phyloP scores from a whole-genome alignment of 30 jellyfish, hydroid and myxozoan species.

The Cassiopea andromeda region DNA sequence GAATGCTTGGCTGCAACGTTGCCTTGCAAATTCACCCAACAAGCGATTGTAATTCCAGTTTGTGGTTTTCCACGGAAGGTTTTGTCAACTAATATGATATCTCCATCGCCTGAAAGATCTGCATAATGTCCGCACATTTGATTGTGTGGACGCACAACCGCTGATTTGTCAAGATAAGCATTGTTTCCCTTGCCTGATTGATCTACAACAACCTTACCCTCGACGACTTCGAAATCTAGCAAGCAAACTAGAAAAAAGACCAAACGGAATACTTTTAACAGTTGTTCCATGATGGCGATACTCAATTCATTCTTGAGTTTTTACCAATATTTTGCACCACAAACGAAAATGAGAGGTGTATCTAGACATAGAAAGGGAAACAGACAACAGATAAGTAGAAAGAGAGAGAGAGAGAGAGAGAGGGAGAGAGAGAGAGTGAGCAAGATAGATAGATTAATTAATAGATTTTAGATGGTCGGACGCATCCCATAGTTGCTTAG shows the following conservation, averaged over 20 bases:
- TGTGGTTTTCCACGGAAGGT: slow-evolving; percentile 95
- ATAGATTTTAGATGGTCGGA: too few species aligned
- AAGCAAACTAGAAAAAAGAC: slow-evolving; percentile 72
- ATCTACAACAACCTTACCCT: slow-evolving; percentile 80
- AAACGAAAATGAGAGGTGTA: too few species aligned
- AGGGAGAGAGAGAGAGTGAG: too few species aligned
- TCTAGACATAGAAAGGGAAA: too few species aligned
- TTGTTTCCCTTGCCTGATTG: slow-evolving; percentile 95
- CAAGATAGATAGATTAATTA: too few species aligned
- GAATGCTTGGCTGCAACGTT: slow-evolving; percentile 79
- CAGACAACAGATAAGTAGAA: too few species aligned
- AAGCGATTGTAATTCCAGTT: slow-evolving; percentile 94
- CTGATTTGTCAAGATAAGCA: slow-evolving; percentile 79
- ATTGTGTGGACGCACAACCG: slow-evolving; percentile 79
- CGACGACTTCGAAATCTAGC: slow-evolving; percentile 89
- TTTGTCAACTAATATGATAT: slow-evolving; percentile 71
- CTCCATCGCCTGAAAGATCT: slow-evolving; percentile 92
- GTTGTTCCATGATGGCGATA: too few species aligned
- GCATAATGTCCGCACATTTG: slow-evolving; percentile 98
- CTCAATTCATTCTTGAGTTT: too few species aligned
- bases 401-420: too few species aligned
- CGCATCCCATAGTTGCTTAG: too few species aligned
- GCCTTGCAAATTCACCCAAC: slow-evolving; percentile 95
- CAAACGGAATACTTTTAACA: not conserved
- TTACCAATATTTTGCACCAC: too few species aligned